phyloP scores from a whole-genome alignment of 2,797 vertebrate genomes.

The Anguilla marmorata region DNA sequence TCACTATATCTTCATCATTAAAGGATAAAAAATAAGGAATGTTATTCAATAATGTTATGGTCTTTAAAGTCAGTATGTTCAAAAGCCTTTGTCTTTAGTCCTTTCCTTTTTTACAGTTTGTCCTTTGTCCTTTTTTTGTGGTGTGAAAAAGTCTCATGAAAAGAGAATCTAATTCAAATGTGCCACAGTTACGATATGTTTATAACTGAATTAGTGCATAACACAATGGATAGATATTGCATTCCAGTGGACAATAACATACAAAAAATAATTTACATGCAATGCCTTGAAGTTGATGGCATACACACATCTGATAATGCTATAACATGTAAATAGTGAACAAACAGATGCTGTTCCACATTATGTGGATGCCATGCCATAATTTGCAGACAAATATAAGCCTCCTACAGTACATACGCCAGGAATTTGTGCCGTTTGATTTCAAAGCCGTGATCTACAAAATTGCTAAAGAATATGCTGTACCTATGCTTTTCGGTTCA shows the following conservation, averaged over 20 bases:
- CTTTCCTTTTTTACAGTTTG: neutral
- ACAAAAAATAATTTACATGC: neutral
- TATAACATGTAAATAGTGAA: neutral
- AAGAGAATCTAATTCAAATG: neutral
- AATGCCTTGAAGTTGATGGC: neutral
- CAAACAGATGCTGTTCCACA: neutral
- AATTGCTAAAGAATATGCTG: neutral
- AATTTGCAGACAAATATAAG: neutral
- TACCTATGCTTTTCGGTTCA: neutral
- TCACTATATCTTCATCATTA: neutral
- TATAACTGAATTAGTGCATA: neutral
- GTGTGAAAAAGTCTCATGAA: neutral
- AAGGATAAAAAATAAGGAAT: neutral
- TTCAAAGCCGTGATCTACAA: neutral
- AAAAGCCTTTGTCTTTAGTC: neutral
- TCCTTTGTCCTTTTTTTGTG: neutral
- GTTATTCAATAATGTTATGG: neutral
- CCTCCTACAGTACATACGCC: neutral
- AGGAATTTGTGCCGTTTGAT: neutral
- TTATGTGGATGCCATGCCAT: neutral
- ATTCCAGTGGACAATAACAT: neutral
- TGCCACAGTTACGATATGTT: neutral
- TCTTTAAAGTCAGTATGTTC: neutral
- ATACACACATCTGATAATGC: neutral
- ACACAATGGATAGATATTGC: neutral